Base-by-base conservation (phyloP, 2,797 vertebrate species). In the Bryconaethiops microstoma region DNA sequence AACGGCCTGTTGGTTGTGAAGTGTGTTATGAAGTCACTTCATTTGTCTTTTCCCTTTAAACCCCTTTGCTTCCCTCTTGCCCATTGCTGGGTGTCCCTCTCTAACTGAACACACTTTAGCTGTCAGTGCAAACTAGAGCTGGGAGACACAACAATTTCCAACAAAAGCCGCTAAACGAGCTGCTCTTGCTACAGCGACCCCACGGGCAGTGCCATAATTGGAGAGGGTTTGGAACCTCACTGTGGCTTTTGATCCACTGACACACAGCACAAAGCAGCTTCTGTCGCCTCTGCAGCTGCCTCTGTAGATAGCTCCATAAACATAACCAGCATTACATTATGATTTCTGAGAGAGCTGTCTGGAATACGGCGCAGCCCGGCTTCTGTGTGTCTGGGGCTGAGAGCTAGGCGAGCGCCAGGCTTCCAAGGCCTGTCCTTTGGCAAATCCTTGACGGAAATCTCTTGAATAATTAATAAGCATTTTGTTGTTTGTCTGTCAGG, bases 401-500 rank as follows among this genome's bases (percentile, higher is more conserved):
- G 23, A 23, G 73, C 64, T 45, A 48, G 7, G 60, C 54, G 25
- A 77, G 77, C 76, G 82, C 86, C 84, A 84, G 81, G 83, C 76
- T 84, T 88, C 73, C 12, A 23, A 81, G 23, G 74, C 62, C 78
- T 77, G 65, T 67, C 74, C 57, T 50, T 50, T 48, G 59, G 82
- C 76, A 50, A 68, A 60, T 85, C 45, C 7, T 45, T 48, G 68
- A 63, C 76, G 65, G 71, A 54, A 81, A 80, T 59, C 79, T 8
- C 73, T 65, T 89, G 79, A 90, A 88, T 89, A 86, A 91, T 88
- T 81, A n/a, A 76, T 78, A 71, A 55, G 69, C 6, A 57, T 25
- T 78, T 77, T 69, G 78, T 80, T 86, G 39, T 79, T 54, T 78
- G 10, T 62, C 72, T 83, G 23, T 1, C 91, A 99, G 98, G 91